Percentiles rank a stretch among this genome's conserved stretches.
phyloP scores from a whole-genome alignment of 2,888 invertebrate genomes.

The Sesamia inferens region DNA sequence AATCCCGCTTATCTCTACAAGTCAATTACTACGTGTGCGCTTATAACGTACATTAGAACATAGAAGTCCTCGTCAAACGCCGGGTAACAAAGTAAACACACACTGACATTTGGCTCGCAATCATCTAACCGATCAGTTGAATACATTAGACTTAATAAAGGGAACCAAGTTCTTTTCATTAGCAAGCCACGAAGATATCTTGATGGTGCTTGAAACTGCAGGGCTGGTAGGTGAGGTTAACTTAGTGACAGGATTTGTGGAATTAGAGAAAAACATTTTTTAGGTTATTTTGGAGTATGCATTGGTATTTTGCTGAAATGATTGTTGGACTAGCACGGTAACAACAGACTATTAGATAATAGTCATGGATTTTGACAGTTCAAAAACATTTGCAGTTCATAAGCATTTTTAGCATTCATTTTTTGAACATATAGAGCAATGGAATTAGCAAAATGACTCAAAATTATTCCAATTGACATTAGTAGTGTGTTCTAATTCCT shows the following conservation, averaged over 20 bases:
- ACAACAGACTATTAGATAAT: too few relatives aligned
- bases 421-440: too few relatives aligned
- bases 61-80: conserved; percentile 62
- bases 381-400: too few relatives aligned
- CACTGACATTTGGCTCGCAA: conserved; percentile 84
- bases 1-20: background rate
- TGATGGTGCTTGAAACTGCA: conserved; percentile 75
- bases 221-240: conserved; percentile 39
- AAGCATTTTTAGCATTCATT: too few relatives aligned
- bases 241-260: background rate
- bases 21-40: conserved; percentile 6
- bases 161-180: conserved; percentile 87
- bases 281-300: background rate
- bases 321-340: too few relatives aligned
- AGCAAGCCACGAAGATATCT: conserved; percentile 81
- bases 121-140: conserved; percentile 82
- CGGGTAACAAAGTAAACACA: conserved; percentile 64
- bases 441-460: too few relatives aligned
- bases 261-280: background rate
- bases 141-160: conserved; percentile 89
- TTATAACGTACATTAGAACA: conserved; percentile 36
- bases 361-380: too few relatives aligned
- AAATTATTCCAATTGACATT: too few relatives aligned
- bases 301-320: background rate
- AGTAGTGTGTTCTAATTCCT: too few relatives aligned